phyloP scores from a whole-genome alignment of 2,113 vertebrate genomes.

The Xenotilapia caudafasciata region DNA sequence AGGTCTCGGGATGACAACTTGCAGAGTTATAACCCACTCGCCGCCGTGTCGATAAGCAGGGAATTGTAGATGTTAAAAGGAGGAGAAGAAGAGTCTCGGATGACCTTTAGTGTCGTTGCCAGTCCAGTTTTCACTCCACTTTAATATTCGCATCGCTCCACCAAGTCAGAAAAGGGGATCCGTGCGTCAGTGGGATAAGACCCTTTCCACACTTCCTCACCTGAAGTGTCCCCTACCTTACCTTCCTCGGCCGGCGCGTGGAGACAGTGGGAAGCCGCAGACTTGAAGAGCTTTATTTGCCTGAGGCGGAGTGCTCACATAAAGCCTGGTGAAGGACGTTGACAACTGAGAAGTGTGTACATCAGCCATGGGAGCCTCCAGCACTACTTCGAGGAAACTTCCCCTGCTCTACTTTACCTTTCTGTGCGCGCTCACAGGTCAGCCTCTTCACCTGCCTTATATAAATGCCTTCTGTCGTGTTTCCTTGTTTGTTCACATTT shows the following conservation, averaged over 20 bases:
- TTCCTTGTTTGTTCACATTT: not conserved
- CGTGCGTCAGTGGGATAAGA: not conserved
- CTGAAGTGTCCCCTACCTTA: slow-evolving; percentile 28
- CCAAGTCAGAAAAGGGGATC: not conserved
- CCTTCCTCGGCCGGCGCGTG: not conserved
- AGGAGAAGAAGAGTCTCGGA: not conserved
- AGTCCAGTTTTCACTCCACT: not conserved
- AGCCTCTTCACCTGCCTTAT: not conserved
- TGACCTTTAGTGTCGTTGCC: not conserved
- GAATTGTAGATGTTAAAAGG: not conserved
- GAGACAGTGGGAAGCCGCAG: not conserved
- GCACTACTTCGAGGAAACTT: slow-evolving; percentile 58
- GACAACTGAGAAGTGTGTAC: not conserved
- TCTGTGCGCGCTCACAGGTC: slow-evolving; percentile 63
- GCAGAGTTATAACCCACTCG: slow-evolving; percentile 1
- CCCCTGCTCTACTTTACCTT: slow-evolving; percentile 42
- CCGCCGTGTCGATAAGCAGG: not conserved
- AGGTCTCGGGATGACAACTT: slow-evolving; percentile 30
- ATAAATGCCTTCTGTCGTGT: not conserved
- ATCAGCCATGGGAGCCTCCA: slow-evolving; percentile 54
- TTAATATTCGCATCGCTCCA: not conserved
- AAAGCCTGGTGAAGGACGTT: not conserved
- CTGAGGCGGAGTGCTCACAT: not conserved
- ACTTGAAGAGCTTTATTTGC: not conserved
- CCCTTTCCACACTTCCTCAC: slow-evolving; percentile 10